Evolutionary conservation across 2,113 vertebrate species (phyloP).

Genomic region (Cololabis saira): DNA sequence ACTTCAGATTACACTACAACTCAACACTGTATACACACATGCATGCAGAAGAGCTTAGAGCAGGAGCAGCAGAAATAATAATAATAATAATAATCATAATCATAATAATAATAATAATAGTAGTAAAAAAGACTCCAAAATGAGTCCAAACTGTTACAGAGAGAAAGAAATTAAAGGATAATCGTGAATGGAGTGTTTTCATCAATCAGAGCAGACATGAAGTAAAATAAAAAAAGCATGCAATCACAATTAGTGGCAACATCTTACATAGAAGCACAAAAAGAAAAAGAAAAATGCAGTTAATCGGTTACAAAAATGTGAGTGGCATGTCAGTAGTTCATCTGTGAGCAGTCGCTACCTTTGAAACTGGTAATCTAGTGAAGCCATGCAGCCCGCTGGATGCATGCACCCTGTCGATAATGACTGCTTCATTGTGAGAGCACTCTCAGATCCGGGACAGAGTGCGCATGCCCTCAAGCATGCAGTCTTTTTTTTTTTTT

Average conservation of each 20-base stretch:
- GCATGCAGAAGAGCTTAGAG: slow-evolving; percentile 79
- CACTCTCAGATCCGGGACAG: slow-evolving; percentile 52
- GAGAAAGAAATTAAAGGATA: neutral
- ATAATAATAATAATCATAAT: no score
- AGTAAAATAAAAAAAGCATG: slow-evolving; percentile 64
- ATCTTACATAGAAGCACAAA: slow-evolving; percentile 76
- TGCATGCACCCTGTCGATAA: slow-evolving; percentile 66
- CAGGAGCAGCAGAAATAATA: slow-evolving; percentile 33
- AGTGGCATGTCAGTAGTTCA: slow-evolving; percentile 49
- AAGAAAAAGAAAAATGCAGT: slow-evolving; percentile 62
- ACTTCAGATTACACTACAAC: slow-evolving; percentile 89
- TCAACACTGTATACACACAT: slow-evolving; percentile 79
- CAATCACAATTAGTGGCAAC: slow-evolving; percentile 72
- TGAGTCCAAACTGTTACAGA: slow-evolving; percentile 29
- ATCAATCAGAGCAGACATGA: slow-evolving; percentile 58
- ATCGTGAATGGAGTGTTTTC: slow-evolving; percentile 21
- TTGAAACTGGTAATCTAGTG: slow-evolving; percentile 43
- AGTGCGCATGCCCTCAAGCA: slow-evolving; percentile 59
- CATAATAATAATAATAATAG: no score
- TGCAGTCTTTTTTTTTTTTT: slow-evolving; percentile 49
- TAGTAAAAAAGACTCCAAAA: neutral
- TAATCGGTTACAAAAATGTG: slow-evolving; percentile 73
- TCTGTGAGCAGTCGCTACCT: slow-evolving; percentile 52
- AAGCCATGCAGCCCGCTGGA: slow-evolving; percentile 70
- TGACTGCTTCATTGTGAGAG: slow-evolving; percentile 35